Evolutionary conservation across 2,113 vertebrate species (phyloP), one percentile per base, ranked within the genome.

Genomic region (Amphiprion percula): DNA sequence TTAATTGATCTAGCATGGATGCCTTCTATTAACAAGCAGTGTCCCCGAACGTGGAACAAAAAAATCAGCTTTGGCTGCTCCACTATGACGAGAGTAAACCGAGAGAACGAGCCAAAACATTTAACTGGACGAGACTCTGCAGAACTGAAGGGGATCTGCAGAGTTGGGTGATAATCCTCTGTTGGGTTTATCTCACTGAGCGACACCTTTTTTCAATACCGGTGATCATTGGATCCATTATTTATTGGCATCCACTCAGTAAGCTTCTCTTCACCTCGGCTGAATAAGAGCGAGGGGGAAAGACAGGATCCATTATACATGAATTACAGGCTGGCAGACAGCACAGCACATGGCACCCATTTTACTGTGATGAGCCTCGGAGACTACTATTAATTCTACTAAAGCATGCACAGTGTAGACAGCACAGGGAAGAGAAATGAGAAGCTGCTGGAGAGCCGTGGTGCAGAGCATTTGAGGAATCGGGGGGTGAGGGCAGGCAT

Each of bases 231-330:
- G 33, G 33, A 79, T 87, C 82, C 12, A 37, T 69, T 87, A 85
- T 82, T 73, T 79, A 82, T 92, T 88, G 86, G 87, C 89, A 82
- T 86, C 83, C 53, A 24, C 71, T 90, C 73, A 12, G 68, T 23
- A 46, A 83, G 80, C 52, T 23, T 80, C 80, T 85, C 85, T 77
- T 88, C 77, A 84, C 88, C 79, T 89, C 61, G 30, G 59, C 79
- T 76, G 87, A 81, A 63, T 76, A 62, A 78, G 70, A 87, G 79
- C 8, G 54, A 62, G 73, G 68, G 53, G 67, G 46, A 69, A 74
- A 80, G 81, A 63, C 82, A 47, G 77, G 80, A 90, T 91, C 84
- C 83, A 92, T 94, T 91, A 92, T 88, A 90, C 90, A 92, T 92
- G 87, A 91, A 87, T 83, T 85, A 86, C 87, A 86, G 85, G 84